phyloP scores from a whole-genome alignment of 1,140 invertebrate species.

The Venturia canescens region DNA sequence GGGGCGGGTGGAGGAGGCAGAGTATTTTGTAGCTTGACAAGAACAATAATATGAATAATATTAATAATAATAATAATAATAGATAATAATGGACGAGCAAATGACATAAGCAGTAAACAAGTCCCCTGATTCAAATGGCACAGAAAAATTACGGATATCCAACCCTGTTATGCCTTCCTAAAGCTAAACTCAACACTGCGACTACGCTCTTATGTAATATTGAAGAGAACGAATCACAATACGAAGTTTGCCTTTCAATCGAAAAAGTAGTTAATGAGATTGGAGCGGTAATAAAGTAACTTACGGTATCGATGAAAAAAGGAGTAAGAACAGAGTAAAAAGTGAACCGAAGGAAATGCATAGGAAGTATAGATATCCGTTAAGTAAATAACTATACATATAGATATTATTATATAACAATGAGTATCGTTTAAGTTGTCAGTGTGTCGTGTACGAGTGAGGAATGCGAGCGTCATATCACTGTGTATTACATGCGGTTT shows the following conservation, averaged over 20 bases:
- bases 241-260: not conserved
- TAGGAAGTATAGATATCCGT: not conserved
- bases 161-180: slow-evolving; percentile 50
- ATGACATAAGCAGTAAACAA: not conserved
- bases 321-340: not conserved
- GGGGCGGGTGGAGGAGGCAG: too few species aligned
- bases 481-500: not conserved
- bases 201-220: not conserved
- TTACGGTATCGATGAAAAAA: not conserved
- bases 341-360: slow-evolving; percentile 2
- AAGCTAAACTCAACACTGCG: slow-evolving; percentile 34
- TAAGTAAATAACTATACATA: not conserved
- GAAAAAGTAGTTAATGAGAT: slow-evolving; percentile 25
- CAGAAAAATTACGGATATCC: slow-evolving; percentile 23
- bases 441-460: slow-evolving; percentile 19
- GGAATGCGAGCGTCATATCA: slow-evolving; percentile 2
- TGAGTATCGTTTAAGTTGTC: slow-evolving; percentile 19
- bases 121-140: slow-evolving; percentile 5
- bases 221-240: slow-evolving; percentile 23
- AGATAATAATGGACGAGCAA: not conserved
- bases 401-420: slow-evolving; percentile 24
- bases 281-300: not conserved
- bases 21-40: too few species aligned
- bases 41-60: not conserved
- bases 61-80: slow-evolving; percentile 8